Evolutionary conservation across 1,140 invertebrate species (phyloP).

Genomic region (Atta cephalotes): DNA sequence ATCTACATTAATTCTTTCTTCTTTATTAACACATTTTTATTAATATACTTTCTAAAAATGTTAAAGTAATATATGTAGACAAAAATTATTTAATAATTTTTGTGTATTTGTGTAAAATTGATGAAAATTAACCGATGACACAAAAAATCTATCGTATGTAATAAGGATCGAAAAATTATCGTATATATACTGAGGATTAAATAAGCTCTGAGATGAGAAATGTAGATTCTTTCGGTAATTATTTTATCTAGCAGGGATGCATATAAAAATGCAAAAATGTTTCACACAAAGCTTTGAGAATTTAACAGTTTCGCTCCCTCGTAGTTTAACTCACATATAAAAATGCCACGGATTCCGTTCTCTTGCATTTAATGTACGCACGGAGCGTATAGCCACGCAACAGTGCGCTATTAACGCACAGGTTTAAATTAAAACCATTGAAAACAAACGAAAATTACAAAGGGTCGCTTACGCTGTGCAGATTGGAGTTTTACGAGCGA

Average conservation of each 20-base stretch:
- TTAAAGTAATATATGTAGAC: too few species aligned
- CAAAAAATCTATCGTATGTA: too few species aligned
- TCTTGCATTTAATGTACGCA: slow-evolving; percentile 7
- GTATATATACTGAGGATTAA: neutral
- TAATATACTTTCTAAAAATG: too few species aligned
- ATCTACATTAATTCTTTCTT: too few species aligned
- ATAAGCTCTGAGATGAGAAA: neutral
- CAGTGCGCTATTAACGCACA: slow-evolving; percentile 30
- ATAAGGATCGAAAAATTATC: too few species aligned
- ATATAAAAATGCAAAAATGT: neutral
- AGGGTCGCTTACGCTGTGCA: slow-evolving; percentile 22
- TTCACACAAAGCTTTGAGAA: neutral
- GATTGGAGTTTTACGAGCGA: slow-evolving; percentile 53
- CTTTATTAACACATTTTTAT: too few species aligned
- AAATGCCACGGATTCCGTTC: slow-evolving; percentile 40
- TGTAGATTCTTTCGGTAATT: neutral
- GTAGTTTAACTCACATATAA: slow-evolving; percentile 1
- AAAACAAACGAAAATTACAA: slow-evolving; percentile 63
- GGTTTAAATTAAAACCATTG: slow-evolving; percentile 57
- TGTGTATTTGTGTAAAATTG: too few species aligned
- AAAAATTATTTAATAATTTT: too few species aligned
- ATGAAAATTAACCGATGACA: too few species aligned
- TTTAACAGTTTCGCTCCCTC: neutral
- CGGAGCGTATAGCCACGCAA: neutral
- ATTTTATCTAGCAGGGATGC: neutral